phyloP scores from a whole-genome alignment of 2,888 invertebrate species.

The Ommatoiulus sabulosus region DNA sequence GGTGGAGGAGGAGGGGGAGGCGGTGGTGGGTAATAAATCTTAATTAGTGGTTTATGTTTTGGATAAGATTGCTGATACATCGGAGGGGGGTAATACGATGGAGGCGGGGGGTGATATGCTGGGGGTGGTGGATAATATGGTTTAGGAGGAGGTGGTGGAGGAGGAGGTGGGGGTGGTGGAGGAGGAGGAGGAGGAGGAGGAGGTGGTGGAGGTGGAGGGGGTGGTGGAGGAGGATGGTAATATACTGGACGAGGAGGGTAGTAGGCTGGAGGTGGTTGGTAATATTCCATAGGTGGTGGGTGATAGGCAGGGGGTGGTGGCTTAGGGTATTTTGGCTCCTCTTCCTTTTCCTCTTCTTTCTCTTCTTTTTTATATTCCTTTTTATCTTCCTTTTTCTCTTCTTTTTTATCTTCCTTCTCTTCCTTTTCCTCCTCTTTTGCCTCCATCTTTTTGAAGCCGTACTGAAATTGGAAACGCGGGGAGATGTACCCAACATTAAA shows the following conservation, averaged over 20 bases:
- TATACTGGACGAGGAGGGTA: neutral
- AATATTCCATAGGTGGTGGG: neutral
- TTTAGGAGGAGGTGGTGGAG: no score
- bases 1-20: conserved; percentile 13
- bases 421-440: no score
- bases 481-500: no score
- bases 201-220: neutral
- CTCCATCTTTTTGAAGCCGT: neutral
- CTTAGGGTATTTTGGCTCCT: neutral
- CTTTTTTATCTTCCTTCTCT: no score
- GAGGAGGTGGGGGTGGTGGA: neutral
- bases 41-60: neutral
- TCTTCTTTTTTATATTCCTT: neutral
- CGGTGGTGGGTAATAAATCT: conserved; percentile 2
- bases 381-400: no score
- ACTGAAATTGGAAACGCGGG: no score
- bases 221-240: neutral
- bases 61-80: neutral
- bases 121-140: neutral
- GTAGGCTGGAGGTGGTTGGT: neutral
- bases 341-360: neutral
- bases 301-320: neutral
- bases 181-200: neutral
- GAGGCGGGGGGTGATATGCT: neutral
- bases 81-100: neutral